Conservation (phyloP, 2,888 invertebrate species). For the Drosophila imparisetae region DNA sequence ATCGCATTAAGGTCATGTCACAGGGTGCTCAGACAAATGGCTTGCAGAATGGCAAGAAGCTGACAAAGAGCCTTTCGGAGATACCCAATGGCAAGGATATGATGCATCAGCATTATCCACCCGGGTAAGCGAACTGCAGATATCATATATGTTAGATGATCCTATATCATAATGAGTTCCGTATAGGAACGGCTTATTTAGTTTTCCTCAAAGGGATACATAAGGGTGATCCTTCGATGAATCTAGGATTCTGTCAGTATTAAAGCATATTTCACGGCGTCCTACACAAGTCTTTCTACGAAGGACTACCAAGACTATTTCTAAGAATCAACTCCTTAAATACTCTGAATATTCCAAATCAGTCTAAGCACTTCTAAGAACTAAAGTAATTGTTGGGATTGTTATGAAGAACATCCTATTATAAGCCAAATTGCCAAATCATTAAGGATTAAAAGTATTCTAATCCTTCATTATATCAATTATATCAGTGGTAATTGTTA, state of each 20-base stretch:
- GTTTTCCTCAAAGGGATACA: background rate
- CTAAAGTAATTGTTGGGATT: background rate
- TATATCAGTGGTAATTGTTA: background rate
- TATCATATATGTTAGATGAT: background rate
- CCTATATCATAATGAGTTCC: background rate
- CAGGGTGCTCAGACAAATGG: conserved; percentile 96
- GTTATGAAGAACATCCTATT: background rate
- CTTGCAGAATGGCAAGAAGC: conserved; percentile 89
- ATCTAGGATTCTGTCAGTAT: background rate
- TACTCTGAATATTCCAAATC: background rate
- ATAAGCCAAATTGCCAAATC: too few species aligned
- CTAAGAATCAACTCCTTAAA: background rate
- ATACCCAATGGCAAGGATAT: conserved; percentile 86
- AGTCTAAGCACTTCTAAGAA: background rate
- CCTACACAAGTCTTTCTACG: background rate
- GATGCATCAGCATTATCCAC: conserved; percentile 48
- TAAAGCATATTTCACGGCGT: background rate
- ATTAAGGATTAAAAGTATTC: background rate
- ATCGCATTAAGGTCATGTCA: conserved; percentile 93
- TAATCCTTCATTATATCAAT: background rate
- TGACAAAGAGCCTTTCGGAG: conserved; percentile 94
- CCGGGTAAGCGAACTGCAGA: conserved; percentile 42
- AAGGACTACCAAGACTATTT: background rate
- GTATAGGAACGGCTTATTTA: background rate
- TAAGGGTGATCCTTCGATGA: background rate